A percentile compares a stretch with the other conserved stretches of the same genome.
Evolutionary conservation across 2,113 vertebrate species (phyloP).

Genomic region (Elephas maximus): DNA sequence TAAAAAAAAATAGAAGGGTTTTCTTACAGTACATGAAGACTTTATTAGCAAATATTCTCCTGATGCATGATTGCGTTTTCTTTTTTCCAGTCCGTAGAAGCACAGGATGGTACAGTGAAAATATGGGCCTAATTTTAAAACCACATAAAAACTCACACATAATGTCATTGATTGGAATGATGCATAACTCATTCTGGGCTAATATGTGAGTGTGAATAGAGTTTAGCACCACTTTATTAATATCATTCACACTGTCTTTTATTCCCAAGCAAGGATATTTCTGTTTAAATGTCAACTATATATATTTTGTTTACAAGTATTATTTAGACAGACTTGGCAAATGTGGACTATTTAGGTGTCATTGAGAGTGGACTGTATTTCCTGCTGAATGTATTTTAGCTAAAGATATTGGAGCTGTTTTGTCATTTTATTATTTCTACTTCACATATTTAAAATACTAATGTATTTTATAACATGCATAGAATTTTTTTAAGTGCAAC

Average conservation of each 20-base stretch:
- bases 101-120: slow-evolving; percentile 34
- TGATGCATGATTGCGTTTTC: neutral
- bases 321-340: slow-evolving; percentile 53
- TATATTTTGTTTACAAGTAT: slow-evolving; percentile 61
- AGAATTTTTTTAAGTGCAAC: neutral
- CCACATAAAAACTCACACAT: neutral
- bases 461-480: neutral
- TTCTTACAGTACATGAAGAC: neutral
- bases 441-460: slow-evolving; percentile 55
- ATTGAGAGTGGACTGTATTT: slow-evolving; percentile 6
- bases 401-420: slow-evolving; percentile 2
- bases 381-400: slow-evolving; percentile 29
- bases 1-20: slow-evolving; percentile 50
- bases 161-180: neutral
- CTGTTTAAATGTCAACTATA: slow-evolving; percentile 66
- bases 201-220: neutral
- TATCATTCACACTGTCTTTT: slow-evolving; percentile 46
- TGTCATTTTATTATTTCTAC: slow-evolving; percentile 62
- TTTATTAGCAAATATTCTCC: slow-evolving; percentile 35
- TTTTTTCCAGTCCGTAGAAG: neutral
- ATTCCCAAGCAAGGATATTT: slow-evolving; percentile 60
- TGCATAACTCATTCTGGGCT: slow-evolving; percentile 22
- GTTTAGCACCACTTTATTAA: slow-evolving; percentile 51
- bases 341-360: slow-evolving; percentile 33
- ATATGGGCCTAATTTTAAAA: slow-evolving; percentile 55